phyloP scores from a whole-genome alignment of 2,113 vertebrate species.

The Halichoeres trimaculatus region DNA sequence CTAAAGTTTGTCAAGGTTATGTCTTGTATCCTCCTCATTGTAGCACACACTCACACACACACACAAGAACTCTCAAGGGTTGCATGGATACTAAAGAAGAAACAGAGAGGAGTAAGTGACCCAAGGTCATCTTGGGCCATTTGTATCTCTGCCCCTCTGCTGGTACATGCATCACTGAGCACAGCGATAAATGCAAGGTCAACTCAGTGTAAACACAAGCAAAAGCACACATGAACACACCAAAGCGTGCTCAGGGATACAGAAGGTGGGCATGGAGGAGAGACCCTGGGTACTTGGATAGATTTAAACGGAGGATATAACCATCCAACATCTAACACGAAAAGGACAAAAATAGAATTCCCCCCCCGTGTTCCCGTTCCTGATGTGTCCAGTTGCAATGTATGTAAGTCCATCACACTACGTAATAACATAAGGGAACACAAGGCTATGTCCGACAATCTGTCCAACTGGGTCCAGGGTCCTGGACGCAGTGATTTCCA shows the following conservation, averaged over 20 bases:
- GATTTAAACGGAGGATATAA: conserved; percentile 5
- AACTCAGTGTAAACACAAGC: conserved; percentile 7
- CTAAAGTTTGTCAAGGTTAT: neutral
- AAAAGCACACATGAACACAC: neutral
- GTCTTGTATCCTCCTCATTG: neutral
- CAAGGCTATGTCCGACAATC: conserved; percentile 31
- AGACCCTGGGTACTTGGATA: neutral
- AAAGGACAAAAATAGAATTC: conserved; percentile 38
- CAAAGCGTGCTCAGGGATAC: neutral
- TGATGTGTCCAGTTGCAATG: neutral
- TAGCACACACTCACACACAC: too few species aligned
- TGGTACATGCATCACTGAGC: neutral
- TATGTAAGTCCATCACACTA: neutral
- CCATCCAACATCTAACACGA: neutral
- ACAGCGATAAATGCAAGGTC: conserved; percentile 37
- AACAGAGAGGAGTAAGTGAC: neutral
- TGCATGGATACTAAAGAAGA: neutral
- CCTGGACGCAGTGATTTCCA: conserved; percentile 46
- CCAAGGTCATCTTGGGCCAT: conserved; percentile 3
- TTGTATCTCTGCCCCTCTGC: conserved; percentile 6
- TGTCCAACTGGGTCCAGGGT: conserved; percentile 10
- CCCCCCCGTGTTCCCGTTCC: conserved; percentile 9
- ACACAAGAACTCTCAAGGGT: too few species aligned
- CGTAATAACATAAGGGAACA: conserved; percentile 25
- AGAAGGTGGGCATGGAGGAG: neutral